phyloP scores from a whole-genome alignment of 2,888 invertebrate species.

The Unio delphinus region DNA sequence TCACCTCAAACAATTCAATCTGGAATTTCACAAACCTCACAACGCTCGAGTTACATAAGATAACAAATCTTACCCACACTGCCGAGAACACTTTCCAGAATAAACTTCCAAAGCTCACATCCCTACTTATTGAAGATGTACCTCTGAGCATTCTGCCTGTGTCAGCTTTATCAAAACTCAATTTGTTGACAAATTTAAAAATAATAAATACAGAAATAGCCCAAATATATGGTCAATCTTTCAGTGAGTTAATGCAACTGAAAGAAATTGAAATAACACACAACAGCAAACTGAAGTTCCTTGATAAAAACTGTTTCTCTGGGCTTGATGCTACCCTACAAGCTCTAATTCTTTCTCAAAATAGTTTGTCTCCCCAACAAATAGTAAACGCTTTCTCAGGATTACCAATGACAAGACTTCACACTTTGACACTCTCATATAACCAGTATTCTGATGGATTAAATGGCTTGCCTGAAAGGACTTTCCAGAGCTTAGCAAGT shows the following conservation, averaged over 20 bases:
- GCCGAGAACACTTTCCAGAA: conserved; percentile 26
- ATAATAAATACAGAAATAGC: conserved; percentile 33
- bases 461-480: conserved; percentile 20
- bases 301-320: conserved; percentile 44
- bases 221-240: conserved; percentile 25
- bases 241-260: conserved; percentile 27
- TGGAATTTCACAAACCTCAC: conserved; percentile 33
- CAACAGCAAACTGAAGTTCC: conserved; percentile 27
- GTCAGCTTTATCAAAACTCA: conserved; percentile 20
- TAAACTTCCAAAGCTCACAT: conserved; percentile 26
- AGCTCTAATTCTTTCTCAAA: no score
- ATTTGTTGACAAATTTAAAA: conserved; percentile 27
- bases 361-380: no score
- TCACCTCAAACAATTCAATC: conserved; percentile 18
- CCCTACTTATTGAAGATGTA: conserved; percentile 24
- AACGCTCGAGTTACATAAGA: conserved; percentile 24
- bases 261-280: conserved; percentile 33
- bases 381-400: no score
- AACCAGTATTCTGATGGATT: conserved; percentile 14
- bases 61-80: conserved; percentile 24
- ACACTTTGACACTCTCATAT: conserved; percentile 16
- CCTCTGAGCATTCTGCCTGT: conserved; percentile 31
- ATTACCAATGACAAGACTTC: no score
- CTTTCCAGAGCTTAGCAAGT: conserved; percentile 41
- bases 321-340: no score